These are phyloP conservation scores for Semicossyphus pulcher DNA, from an alignment of 2,113 vertebrate species.

Conservation along the genomic window DNA sequence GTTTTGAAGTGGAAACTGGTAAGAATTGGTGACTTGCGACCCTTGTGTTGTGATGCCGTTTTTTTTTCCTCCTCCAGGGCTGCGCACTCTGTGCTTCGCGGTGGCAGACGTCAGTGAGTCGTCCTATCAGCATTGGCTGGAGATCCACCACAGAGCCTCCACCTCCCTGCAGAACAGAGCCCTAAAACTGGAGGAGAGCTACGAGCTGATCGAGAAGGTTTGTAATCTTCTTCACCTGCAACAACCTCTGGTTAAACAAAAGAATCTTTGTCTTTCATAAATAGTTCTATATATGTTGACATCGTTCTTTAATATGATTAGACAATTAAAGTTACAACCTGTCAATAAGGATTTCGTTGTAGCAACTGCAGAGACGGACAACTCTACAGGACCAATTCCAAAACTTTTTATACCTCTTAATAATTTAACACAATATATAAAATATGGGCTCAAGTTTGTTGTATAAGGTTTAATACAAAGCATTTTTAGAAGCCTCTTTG, in stretches of 20 bases:
- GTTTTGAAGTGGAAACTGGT: background rate
- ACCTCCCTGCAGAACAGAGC: constrained; percentile 93
- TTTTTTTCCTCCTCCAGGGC: constrained; percentile 78
- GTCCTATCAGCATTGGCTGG: constrained; percentile 92
- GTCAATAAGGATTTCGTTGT: too few relatives aligned
- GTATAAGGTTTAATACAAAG: background rate
- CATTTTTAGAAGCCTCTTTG: constrained; percentile 2
- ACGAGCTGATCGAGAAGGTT: constrained; percentile 97
- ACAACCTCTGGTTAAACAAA: too few relatives aligned
- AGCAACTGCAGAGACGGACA: too few relatives aligned
- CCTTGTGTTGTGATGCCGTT: background rate
- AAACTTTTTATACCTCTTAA: too few relatives aligned
- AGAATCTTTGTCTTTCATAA: too few relatives aligned
- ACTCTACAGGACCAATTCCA: too few relatives aligned
- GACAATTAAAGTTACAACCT: too few relatives aligned
- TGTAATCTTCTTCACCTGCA: too few relatives aligned
- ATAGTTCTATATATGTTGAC: too few relatives aligned
- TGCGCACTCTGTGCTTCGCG: constrained; percentile 96
- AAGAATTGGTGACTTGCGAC: background rate
- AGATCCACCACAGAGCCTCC: constrained; percentile 88
- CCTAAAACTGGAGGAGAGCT: constrained; percentile 96
- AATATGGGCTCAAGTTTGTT: background rate
- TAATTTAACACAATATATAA: too few relatives aligned
- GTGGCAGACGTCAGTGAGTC: constrained; percentile 93
- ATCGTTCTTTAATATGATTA: too few relatives aligned